These are phyloP conservation scores for Stramonita haemastoma DNA, from an alignment of 2,888 invertebrate genomes.

Conservation along the genomic window DNA sequence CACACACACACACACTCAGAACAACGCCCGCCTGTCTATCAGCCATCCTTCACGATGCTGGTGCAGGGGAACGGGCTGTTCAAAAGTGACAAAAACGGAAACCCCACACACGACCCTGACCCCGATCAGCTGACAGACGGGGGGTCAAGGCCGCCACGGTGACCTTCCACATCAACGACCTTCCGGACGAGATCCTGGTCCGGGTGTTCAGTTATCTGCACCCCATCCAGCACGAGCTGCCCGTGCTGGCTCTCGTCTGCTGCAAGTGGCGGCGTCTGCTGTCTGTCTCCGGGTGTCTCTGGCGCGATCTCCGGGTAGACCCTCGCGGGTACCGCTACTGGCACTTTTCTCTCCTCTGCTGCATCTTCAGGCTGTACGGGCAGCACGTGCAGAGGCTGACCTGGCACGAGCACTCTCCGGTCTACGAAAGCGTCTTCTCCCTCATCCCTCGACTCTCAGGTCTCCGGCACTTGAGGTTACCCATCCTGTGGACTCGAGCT, in stretches of 20 bases:
- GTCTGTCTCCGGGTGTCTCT: slow-evolving; percentile 57
- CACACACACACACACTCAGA: background rate
- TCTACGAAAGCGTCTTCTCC: slow-evolving; percentile 64
- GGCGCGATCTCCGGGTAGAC: slow-evolving; percentile 61
- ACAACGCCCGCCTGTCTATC: background rate
- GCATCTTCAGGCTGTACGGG: slow-evolving; percentile 63
- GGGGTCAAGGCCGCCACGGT: slow-evolving; percentile 7
- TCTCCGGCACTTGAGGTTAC: slow-evolving; percentile 59
- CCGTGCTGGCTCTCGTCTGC: slow-evolving; percentile 61
- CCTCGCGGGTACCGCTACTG: slow-evolving; percentile 55
- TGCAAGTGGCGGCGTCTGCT: slow-evolving; percentile 63
- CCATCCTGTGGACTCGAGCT: slow-evolving; percentile 64
- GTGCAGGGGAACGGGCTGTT: slow-evolving; percentile 33
- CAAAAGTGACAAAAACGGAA: slow-evolving; percentile 38
- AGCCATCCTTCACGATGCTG: slow-evolving; percentile 2
- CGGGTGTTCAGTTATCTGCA: slow-evolving; percentile 62
- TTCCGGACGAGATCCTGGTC: slow-evolving; percentile 62
- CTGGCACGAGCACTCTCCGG: slow-evolving; percentile 65
- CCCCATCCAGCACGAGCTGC: slow-evolving; percentile 61
- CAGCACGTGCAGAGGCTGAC: slow-evolving; percentile 62
- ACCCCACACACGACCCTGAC: slow-evolving; percentile 13
- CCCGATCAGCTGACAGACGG: background rate
- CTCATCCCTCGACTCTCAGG: slow-evolving; percentile 58
- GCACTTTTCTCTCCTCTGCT: slow-evolving; percentile 62
- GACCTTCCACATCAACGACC: slow-evolving; percentile 53